These are phyloP conservation scores for Copidosoma floridanum DNA, from an alignment of 1,140 invertebrate species.

Conservation along the genomic window DNA sequence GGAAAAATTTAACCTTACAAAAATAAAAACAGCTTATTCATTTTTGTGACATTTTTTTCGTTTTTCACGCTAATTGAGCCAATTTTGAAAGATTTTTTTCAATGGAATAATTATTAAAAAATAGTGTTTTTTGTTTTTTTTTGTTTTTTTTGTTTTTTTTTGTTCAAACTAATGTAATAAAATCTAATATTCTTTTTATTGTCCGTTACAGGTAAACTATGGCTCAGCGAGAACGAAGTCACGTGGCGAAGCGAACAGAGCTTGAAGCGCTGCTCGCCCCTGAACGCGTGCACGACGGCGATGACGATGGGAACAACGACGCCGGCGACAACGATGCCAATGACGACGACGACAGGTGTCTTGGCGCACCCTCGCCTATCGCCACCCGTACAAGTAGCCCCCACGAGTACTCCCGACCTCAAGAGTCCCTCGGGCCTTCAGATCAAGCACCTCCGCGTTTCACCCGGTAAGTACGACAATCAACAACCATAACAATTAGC, in stretches of 20 bases:
- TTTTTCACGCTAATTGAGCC: too few relatives aligned
- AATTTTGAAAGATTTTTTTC: too few relatives aligned
- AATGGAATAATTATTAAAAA: too few relatives aligned
- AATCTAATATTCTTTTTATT: too few relatives aligned
- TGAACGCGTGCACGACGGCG: slow-evolving; percentile 44
- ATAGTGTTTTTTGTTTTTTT: too few relatives aligned
- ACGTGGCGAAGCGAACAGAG: slow-evolving; percentile 51
- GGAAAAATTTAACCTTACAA: too few relatives aligned
- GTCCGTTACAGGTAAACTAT: slow-evolving; percentile 50
- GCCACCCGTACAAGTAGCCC: slow-evolving; percentile 45
- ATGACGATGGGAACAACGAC: slow-evolving; percentile 41
- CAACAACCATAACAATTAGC: too few relatives aligned
- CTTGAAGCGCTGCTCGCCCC: slow-evolving; percentile 41
- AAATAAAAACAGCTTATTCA: too few relatives aligned
- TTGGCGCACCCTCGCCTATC: slow-evolving; percentile 50
- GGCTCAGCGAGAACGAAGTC: slow-evolving; percentile 51
- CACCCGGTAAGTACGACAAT: slow-evolving; percentile 42
- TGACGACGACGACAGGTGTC: slow-evolving; percentile 42
- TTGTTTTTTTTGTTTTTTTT: neutral
- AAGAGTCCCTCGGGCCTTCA: slow-evolving; percentile 47
- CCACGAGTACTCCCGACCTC: slow-evolving; percentile 49
- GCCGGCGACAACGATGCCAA: too few relatives aligned
- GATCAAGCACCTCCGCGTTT: slow-evolving; percentile 46
- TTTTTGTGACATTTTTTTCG: too few relatives aligned
- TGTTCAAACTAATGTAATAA: neutral